Conservation (phyloP, 2,797 vertebrate species). For the Argya squamiceps region DNA sequence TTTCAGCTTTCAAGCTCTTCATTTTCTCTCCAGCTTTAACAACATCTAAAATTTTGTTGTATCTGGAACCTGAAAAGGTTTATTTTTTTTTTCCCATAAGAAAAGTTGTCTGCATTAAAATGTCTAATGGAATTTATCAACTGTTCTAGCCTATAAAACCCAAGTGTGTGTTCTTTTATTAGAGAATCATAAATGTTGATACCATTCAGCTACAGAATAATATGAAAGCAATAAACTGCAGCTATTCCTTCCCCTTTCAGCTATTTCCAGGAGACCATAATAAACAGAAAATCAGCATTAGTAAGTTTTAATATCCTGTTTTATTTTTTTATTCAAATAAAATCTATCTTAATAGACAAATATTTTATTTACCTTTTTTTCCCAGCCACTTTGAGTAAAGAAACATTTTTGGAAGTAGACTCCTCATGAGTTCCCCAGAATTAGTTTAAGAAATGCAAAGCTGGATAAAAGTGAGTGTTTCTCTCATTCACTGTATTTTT, state of each 20-base stretch:
- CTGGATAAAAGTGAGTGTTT: slow-evolving; percentile 44
- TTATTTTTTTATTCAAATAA: not conserved
- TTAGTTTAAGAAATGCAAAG: slow-evolving; percentile 59
- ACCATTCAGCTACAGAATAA: not conserved
- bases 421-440: slow-evolving; percentile 43
- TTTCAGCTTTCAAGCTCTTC: not conserved
- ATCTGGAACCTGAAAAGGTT: not conserved
- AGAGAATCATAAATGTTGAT: not conserved
- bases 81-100: not conserved
- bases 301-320: not conserved
- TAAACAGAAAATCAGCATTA: not conserved
- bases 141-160: not conserved
- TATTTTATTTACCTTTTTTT: not conserved
- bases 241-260: not conserved
- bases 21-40: not conserved
- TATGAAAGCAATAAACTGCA: not conserved
- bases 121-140: not conserved
- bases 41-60: not conserved
- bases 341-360: not conserved
- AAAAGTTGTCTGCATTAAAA: not conserved
- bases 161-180: not conserved
- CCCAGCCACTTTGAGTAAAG: not conserved
- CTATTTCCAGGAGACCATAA: not conserved
- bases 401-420: slow-evolving; percentile 10
- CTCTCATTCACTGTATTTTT: slow-evolving; percentile 60